Evolutionary conservation across 1,140 invertebrate genomes (phyloP).

Genomic region (Homarus americanus): DNA sequence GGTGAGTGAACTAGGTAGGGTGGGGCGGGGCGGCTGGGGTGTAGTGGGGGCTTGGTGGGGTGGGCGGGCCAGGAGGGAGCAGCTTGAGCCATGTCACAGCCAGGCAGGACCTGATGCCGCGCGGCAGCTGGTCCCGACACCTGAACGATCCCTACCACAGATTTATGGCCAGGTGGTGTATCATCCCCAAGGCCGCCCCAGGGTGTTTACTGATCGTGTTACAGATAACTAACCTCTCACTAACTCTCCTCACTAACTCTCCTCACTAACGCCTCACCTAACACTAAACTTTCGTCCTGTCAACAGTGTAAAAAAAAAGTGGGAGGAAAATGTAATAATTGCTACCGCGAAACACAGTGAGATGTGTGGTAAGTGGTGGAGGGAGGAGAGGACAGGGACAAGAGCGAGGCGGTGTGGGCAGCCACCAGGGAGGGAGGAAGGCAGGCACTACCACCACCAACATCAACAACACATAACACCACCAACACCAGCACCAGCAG

Average conservation of each 20-base stretch:
- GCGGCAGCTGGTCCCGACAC: slow-evolving; percentile 41
- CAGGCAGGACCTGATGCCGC: background rate
- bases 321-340: slow-evolving; percentile 20
- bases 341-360: slow-evolving; percentile 37
- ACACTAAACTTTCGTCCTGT: background rate
- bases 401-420: slow-evolving; percentile 34
- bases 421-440: slow-evolving; percentile 11
- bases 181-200: slow-evolving; percentile 21
- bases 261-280: background rate
- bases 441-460: background rate
- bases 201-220: slow-evolving; percentile 30
- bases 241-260: no score
- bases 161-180: slow-evolving; percentile 46
- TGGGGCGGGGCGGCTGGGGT: no score
- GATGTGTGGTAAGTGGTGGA: slow-evolving; percentile 32
- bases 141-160: slow-evolving; percentile 55
- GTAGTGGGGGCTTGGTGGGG: background rate
- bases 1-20: background rate
- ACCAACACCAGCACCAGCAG: background rate
- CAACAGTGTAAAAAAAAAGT: no score
- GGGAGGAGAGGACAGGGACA: slow-evolving; percentile 14
- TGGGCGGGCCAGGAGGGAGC: slow-evolving; percentile 2
- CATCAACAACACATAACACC: no score
- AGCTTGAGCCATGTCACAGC: slow-evolving; percentile 10
- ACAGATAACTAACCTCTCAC: slow-evolving; percentile 20